These are phyloP conservation scores for Panzeria rudis DNA, from an alignment of 2,888 invertebrate species.

Conservation along the genomic window DNA sequence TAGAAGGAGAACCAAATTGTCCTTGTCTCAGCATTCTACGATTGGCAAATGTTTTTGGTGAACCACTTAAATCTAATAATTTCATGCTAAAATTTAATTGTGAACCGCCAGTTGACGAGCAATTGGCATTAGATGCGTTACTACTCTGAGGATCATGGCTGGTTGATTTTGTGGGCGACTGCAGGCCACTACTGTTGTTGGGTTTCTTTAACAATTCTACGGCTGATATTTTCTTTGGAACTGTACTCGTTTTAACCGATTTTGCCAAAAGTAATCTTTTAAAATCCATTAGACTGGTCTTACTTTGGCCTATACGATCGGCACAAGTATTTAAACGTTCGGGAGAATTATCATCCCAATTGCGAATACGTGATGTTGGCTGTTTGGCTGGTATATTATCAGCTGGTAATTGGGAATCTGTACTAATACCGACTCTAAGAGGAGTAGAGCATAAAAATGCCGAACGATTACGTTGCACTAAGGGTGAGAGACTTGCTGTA, in stretches of 20 bases:
- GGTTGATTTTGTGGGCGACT: constrained; percentile 30
- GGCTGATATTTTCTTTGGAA: constrained; percentile 88
- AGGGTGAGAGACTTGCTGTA: constrained; percentile 86
- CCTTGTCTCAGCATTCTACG: constrained; percentile 85
- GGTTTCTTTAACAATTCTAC: constrained; percentile 90
- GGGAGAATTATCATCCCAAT: constrained; percentile 79
- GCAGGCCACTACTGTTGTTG: constrained; percentile 74
- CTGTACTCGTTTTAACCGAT: constrained; percentile 87
- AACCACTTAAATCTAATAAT: constrained; percentile 88
- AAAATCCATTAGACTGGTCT: constrained; percentile 93
- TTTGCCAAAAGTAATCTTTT: constrained; percentile 91
- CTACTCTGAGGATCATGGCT: constrained; percentile 28
- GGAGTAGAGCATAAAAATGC: constrained; percentile 89
- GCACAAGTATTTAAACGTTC: constrained; percentile 85
- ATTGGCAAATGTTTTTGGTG: constrained; percentile 88
- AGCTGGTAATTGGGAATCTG: constrained; percentile 71
- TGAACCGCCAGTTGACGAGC: not conserved
- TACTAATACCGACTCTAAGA: constrained; percentile 78
- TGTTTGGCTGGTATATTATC: constrained; percentile 79
- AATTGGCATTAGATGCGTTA: constrained; percentile 1
- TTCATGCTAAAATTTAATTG: constrained; percentile 85
- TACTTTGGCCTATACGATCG: constrained; percentile 87
- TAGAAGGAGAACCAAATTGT: constrained; percentile 85
- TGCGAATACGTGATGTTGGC: constrained; percentile 76
- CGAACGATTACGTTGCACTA: constrained; percentile 86